These are phyloP conservation scores for Micropterix aruncella DNA, from an alignment of 2,888 invertebrate species.

Conservation along the genomic window DNA sequence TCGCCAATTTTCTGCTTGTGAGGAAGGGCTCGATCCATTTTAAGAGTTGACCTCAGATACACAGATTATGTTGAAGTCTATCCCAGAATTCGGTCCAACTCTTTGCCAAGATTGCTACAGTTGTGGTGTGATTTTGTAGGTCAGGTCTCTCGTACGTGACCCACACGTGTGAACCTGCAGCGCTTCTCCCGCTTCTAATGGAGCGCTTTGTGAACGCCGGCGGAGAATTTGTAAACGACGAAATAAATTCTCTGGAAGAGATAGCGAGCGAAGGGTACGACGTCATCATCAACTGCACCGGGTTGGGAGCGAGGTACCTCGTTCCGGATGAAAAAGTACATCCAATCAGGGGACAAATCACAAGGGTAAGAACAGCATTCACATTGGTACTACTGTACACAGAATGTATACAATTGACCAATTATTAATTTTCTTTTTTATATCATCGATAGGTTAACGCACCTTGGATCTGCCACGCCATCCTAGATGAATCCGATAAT, in stretches of 20 bases:
- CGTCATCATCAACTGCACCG: constrained; percentile 66
- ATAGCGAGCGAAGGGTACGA: constrained; percentile 41
- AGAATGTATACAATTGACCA: too few relatives aligned
- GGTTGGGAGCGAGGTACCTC: constrained; percentile 48
- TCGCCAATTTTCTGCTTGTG: too few relatives aligned
- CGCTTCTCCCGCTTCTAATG: constrained; percentile 52
- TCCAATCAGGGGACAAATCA: constrained; percentile 65
- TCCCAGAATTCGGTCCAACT: too few relatives aligned
- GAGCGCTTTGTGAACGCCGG: constrained; percentile 42
- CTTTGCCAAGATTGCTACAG: neutral
- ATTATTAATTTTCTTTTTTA: too few relatives aligned
- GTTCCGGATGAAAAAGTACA: constrained; percentile 44
- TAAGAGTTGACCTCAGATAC: too few relatives aligned
- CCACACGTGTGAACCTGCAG: constrained; percentile 49
- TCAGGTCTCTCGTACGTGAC: constrained; percentile 50
- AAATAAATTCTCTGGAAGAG: constrained; percentile 20
- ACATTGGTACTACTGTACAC: too few relatives aligned
- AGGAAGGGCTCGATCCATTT: too few relatives aligned
- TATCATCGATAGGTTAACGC: too few relatives aligned
- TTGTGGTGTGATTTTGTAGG: constrained; percentile 28
- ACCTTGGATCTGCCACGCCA: too few relatives aligned
- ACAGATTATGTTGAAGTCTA: too few relatives aligned
- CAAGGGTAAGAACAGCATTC: constrained; percentile 29
- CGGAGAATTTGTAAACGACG: constrained; percentile 36
- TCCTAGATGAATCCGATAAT: too few relatives aligned